These are phyloP conservation scores for Litocranius walleri DNA, from an alignment of 2,113 vertebrate species.

Conservation along the genomic window DNA sequence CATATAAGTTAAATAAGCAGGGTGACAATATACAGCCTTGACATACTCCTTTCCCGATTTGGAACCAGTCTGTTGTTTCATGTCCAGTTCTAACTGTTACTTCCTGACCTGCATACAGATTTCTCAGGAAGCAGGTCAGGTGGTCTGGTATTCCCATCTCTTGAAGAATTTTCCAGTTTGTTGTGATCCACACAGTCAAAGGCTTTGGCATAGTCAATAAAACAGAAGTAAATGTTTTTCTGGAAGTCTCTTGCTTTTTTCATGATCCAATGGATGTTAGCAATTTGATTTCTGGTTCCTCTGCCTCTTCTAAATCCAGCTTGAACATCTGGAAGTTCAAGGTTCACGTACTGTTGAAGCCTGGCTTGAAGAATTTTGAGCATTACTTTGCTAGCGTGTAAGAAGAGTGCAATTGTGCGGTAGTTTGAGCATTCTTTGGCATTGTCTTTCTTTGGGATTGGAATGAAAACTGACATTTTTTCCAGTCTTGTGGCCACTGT, in stretches of 20 bases:
- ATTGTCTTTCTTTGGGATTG: neutral
- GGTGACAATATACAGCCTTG: neutral
- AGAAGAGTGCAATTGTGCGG: accelerated
- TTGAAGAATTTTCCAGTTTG: neutral
- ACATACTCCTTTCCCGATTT: neutral
- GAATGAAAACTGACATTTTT: neutral
- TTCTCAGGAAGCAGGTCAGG: neutral
- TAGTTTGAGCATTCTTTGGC: neutral
- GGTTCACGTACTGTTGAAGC: neutral
- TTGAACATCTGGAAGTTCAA: neutral
- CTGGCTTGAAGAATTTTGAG: neutral
- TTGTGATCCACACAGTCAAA: neutral
- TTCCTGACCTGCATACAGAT: neutral
- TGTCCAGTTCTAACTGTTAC: neutral
- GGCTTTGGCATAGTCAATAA: neutral
- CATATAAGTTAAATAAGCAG: neutral
- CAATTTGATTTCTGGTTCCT: neutral
- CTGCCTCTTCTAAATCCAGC: neutral
- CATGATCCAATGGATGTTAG: neutral
- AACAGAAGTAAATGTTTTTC: neutral
- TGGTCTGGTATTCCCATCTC: neutral
- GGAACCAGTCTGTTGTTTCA: neutral
- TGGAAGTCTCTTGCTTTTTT: neutral
- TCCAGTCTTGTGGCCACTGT: neutral
- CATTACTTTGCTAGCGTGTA: neutral